Conservation (phyloP, 2,888 invertebrate genomes). For the Aporophyla nigra region DNA sequence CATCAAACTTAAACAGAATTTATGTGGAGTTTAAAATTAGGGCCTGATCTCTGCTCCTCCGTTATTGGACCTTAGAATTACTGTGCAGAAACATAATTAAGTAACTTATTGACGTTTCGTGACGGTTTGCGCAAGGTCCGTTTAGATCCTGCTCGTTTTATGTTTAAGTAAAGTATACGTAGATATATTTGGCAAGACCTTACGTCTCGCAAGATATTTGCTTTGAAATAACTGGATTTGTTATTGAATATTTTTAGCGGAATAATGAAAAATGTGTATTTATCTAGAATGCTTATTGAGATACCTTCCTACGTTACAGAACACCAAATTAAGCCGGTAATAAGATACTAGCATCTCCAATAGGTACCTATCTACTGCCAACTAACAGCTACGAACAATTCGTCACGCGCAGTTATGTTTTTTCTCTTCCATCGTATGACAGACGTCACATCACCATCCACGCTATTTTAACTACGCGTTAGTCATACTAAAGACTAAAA, state of each 20-base stretch:
- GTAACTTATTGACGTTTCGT: constrained; percentile 53
- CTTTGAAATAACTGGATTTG: background rate
- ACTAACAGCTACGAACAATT: background rate
- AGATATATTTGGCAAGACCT: no score
- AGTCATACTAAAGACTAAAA: background rate
- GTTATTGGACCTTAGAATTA: constrained; percentile 49
- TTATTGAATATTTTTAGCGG: background rate
- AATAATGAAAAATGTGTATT: background rate
- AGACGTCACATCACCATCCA: background rate
- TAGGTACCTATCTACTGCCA: background rate
- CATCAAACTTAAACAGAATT: constrained; percentile 63
- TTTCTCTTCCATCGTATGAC: background rate
- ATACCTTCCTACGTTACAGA: background rate
- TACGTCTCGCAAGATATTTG: no score
- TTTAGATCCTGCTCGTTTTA: constrained; percentile 5
- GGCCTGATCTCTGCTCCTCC: constrained; percentile 40
- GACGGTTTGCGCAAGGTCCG: constrained; percentile 22
- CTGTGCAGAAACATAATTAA: constrained; percentile 36
- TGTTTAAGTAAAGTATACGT: background rate
- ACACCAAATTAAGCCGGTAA: background rate
- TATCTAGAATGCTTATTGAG: background rate
- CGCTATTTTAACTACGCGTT: background rate
- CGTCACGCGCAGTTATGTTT: background rate
- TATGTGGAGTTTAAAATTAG: constrained; percentile 57
- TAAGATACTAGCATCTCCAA: no score